Percentiles rank a stretch among this genome's conserved stretches.
These are phyloP conservation scores for Crossocerus cetratus DNA, from an alignment of 2,888 invertebrate species.

Conservation along the genomic window DNA sequence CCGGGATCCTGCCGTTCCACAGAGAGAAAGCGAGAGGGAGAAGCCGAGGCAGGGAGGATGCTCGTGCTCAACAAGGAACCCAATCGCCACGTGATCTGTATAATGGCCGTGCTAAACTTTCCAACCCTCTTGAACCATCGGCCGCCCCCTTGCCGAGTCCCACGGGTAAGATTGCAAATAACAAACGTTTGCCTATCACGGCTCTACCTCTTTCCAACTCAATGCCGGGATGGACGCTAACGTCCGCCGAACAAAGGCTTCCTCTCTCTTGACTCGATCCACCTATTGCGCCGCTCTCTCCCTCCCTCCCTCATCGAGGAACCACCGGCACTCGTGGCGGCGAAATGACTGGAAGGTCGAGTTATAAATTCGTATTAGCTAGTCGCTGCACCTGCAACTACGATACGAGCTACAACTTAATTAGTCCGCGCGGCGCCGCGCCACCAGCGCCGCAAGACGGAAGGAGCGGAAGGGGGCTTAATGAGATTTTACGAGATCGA, in stretches of 20 bases:
- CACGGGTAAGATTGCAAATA: conserved; percentile 72
- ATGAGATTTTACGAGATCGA: conserved; percentile 46
- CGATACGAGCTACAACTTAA: conserved; percentile 50
- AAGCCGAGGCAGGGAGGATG: conserved; percentile 30
- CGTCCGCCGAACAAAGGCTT: conserved; percentile 36
- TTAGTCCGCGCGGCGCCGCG: conserved; percentile 37
- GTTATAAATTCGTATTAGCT: conserved; percentile 45
- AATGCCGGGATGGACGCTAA: conserved; percentile 2
- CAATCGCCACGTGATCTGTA: conserved; percentile 76
- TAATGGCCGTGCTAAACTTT: conserved; percentile 73
- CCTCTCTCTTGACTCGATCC: not conserved
- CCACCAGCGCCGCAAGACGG: conserved; percentile 10
- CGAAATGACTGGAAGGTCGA: conserved; percentile 19
- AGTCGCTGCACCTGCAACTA: conserved; percentile 35
- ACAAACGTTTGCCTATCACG: conserved; percentile 69
- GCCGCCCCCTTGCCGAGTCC: conserved; percentile 61
- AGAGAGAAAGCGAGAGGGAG: conserved; percentile 10
- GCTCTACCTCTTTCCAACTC: conserved; percentile 43
- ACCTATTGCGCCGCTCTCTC: not conserved
- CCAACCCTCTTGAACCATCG: conserved; percentile 41
- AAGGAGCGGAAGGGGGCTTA: conserved; percentile 40
- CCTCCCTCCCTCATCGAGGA: not conserved
- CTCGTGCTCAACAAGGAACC: conserved; percentile 67
- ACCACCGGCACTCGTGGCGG: not conserved
- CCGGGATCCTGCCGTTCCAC: no score